Conservation (phyloP, 2,797 vertebrate species). For the Percopsis omiscomaycus region DNA sequence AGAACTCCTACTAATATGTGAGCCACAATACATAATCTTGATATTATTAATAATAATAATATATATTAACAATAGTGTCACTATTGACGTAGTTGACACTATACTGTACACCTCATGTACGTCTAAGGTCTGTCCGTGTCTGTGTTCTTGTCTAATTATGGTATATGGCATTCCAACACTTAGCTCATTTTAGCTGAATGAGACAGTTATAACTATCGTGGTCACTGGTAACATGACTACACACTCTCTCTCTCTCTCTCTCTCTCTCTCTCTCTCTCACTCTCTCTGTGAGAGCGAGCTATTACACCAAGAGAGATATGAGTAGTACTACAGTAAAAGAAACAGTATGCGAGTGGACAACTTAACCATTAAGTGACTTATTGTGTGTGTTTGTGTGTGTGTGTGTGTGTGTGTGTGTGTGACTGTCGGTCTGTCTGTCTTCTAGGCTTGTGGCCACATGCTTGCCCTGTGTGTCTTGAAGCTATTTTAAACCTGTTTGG, state of each 20-base stretch:
- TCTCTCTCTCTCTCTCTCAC: conserved; percentile 1
- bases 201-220: conserved; percentile 16
- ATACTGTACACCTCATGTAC: neutral
- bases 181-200: conserved; percentile 33
- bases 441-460: conserved; percentile 7
- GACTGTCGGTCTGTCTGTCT: conserved; percentile 1
- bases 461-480: conserved; percentile 6
- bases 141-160: neutral
- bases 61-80: too few species aligned
- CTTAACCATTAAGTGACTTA: neutral
- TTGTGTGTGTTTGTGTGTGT: neutral
- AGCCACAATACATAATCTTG: too few species aligned
- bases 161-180: neutral
- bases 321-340: neutral
- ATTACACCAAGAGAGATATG: neutral
- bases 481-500: conserved; percentile 23
- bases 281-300: neutral
- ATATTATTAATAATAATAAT: too few species aligned
- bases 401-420: conserved; percentile 2
- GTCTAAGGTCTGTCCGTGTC: neutral
- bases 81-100: neutral
- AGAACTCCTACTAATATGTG: too few species aligned
- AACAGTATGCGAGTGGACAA: neutral
- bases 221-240: conserved; percentile 4
- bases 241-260: conserved; percentile 7